Percentiles rank a stretch among this genome's conserved stretches.
Conservation (phyloP, 2,113 vertebrate species). For the Spea bombifrons region DNA sequence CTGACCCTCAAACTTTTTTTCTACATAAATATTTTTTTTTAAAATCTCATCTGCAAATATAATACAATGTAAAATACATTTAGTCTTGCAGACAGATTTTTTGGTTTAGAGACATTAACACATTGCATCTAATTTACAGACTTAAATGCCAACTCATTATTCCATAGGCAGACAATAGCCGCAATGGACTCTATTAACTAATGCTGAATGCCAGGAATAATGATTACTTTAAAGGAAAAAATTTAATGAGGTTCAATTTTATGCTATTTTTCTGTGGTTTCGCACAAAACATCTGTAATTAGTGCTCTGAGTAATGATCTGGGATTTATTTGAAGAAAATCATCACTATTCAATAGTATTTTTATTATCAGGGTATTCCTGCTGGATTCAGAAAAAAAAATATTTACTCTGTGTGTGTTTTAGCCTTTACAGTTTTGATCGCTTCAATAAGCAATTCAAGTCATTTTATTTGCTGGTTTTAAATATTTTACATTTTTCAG, state of each 20-base stretch:
- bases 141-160: conserved; percentile 35
- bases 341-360: conserved; percentile 23
- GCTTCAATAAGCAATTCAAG: conserved; percentile 20
- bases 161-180: conserved; percentile 14
- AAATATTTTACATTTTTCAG: not conserved
- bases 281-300: conserved; percentile 31
- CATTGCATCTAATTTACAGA: conserved; percentile 14
- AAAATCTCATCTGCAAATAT: not conserved
- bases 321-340: conserved; percentile 24
- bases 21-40: no score
- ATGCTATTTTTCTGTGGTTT: not conserved
- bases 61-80: not conserved
- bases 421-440: not conserved
- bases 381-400: conserved; percentile 22
- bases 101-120: not conserved
- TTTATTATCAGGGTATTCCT: conserved; percentile 22
- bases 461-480: conserved; percentile 3
- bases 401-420: conserved; percentile 23
- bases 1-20: no score
- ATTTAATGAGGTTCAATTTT: conserved; percentile 27
- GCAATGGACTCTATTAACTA: conserved; percentile 28
- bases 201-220: conserved; percentile 36
- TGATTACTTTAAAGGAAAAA: conserved; percentile 23
- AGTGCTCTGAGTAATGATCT: conserved; percentile 24
- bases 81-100: conserved; percentile 2